phyloP scores from a whole-genome alignment of 2,888 invertebrate genomes.

The Charanyca ferruginea region DNA sequence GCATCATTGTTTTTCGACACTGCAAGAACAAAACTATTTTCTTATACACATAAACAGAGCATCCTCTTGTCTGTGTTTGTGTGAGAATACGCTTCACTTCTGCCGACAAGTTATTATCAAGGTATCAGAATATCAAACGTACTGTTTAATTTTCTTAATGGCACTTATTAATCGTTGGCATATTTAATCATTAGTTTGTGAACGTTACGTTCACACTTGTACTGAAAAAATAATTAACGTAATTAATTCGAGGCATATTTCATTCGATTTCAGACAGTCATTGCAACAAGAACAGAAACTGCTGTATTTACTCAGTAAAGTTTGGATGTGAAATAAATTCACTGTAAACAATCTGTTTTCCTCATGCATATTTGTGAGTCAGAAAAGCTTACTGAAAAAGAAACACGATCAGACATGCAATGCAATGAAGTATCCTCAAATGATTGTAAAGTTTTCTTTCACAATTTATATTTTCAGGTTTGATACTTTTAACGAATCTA shows the following conservation, averaged over 20 bases:
- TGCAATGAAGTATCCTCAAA: neutral
- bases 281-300: slow-evolving; percentile 6
- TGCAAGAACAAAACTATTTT: slow-evolving; percentile 43
- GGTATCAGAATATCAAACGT: slow-evolving; percentile 27
- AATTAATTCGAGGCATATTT: slow-evolving; percentile 44
- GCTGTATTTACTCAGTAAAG: neutral
- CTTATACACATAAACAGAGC: slow-evolving; percentile 47
- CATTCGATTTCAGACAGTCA: slow-evolving; percentile 5
- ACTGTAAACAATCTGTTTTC: neutral
- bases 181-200: slow-evolving; percentile 30
- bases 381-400: neutral
- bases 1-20: slow-evolving; percentile 21
- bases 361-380: neutral
- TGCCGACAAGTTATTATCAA: slow-evolving; percentile 37
- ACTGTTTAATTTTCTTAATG: slow-evolving; percentile 25
- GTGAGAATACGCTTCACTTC: slow-evolving; percentile 48
- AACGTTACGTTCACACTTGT: slow-evolving; percentile 40
- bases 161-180: slow-evolving; percentile 33
- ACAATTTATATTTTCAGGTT: too few relatives aligned
- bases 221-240: slow-evolving; percentile 24
- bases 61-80: slow-evolving; percentile 39
- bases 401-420: neutral
- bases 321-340: neutral
- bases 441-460: too few relatives aligned
- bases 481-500: too few relatives aligned